Evolutionary conservation across 2,888 invertebrate species (phyloP).

Genomic region (Lasioglossum zephyrum): DNA sequence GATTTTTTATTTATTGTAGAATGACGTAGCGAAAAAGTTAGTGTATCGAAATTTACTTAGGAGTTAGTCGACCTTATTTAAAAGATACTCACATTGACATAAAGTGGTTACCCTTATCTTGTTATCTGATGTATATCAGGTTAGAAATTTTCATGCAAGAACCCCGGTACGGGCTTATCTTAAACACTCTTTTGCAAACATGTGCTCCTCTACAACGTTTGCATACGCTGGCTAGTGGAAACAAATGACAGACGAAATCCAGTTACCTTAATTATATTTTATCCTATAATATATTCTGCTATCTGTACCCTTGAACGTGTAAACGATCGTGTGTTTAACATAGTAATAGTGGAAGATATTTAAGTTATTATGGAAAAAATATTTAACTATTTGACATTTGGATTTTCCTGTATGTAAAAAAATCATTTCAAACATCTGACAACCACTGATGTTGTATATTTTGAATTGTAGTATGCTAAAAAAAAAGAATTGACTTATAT

Average conservation of each 20-base stretch:
- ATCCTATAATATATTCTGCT: neutral
- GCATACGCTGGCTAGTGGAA: neutral
- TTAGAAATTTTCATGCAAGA: neutral
- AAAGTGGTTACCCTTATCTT: constrained; percentile 1
- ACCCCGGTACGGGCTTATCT: too few species aligned
- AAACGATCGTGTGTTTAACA: neutral
- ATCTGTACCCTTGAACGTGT: neutral
- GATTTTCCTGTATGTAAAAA: neutral
- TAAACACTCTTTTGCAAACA: neutral
- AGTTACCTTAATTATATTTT: neutral
- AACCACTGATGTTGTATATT: too few species aligned
- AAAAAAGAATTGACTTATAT: neutral
- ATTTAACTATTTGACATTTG: neutral
- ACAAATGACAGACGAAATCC: neutral
- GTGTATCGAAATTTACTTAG: too few species aligned
- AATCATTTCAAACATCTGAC: too few species aligned
- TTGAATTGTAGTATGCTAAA: too few species aligned
- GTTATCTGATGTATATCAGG: neutral
- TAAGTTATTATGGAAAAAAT: neutral
- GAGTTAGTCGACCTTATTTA: neutral
- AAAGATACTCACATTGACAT: neutral
- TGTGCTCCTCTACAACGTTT: neutral
- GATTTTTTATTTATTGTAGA: too few species aligned
- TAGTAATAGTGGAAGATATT: too few species aligned
- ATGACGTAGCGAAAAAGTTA: too few species aligned